Conservation (phyloP, 1,140 invertebrate genomes). For the Radopholus similis region DNA sequence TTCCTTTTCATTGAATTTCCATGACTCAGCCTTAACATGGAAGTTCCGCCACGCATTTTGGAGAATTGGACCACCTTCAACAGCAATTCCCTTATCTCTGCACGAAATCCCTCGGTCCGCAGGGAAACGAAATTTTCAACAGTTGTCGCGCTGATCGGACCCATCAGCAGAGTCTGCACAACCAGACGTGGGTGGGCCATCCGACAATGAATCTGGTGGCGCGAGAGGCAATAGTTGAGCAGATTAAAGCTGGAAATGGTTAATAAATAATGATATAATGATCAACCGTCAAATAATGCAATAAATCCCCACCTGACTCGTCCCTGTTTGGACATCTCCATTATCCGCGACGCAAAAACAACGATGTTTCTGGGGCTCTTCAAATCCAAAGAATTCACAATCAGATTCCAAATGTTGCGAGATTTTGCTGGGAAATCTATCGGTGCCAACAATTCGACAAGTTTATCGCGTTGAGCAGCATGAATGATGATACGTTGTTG, state of each 20-base stretch:
- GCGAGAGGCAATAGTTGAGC: neutral
- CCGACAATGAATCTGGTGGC: neutral
- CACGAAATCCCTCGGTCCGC: conserved; percentile 3
- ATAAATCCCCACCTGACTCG: neutral
- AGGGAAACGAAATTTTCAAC: conserved; percentile 1
- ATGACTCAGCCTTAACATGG: neutral
- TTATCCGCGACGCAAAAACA: neutral
- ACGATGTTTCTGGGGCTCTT: neutral
- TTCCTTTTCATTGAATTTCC: neutral
- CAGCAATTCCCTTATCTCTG: neutral
- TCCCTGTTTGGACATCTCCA: neutral
- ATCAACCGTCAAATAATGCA: neutral
- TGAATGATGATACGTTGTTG: neutral
- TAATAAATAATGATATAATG: neutral
- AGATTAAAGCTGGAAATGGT: conserved; percentile 6
- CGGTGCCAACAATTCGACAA: conserved; percentile 3
- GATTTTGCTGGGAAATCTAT: neutral
- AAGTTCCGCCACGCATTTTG: neutral
- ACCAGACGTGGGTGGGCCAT: neutral
- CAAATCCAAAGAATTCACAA: conserved; percentile 2
- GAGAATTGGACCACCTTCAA: neutral
- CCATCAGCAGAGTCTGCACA: neutral
- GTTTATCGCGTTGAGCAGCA: neutral
- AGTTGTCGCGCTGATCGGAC: neutral
- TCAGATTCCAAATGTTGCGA: neutral